A percentile compares a stretch with the other conserved stretches of the same genome.
These are phyloP conservation scores for Liodrosophila aerea DNA, from an alignment of 2,888 invertebrate species.

Conservation along the genomic window DNA sequence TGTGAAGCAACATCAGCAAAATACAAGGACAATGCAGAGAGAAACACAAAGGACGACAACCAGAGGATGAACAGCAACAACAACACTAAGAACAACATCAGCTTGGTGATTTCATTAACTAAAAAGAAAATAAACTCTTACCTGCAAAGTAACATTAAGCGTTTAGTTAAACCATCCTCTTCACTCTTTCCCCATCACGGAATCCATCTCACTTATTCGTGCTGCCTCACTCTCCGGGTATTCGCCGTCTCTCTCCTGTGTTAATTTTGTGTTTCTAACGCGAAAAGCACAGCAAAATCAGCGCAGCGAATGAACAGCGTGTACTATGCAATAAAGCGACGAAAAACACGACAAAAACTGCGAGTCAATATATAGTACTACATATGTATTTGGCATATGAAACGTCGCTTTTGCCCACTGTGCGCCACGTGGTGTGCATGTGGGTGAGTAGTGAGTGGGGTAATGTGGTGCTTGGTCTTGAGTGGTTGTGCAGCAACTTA, in stretches of 20 bases:
- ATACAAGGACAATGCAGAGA: neutral
- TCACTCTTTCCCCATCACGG: too few species aligned
- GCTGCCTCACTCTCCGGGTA: neutral
- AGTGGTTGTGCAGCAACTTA: slow-evolving; percentile 33
- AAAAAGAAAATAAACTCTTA: slow-evolving; percentile 39
- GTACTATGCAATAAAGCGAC: neutral
- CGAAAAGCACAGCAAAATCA: slow-evolving; percentile 36
- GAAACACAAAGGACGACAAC: neutral
- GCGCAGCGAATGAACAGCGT: slow-evolving; percentile 28
- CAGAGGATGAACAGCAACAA: slow-evolving; percentile 5
- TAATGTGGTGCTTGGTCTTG: slow-evolving; percentile 8
- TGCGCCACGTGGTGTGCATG: neutral
- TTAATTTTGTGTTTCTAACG: slow-evolving; percentile 3
- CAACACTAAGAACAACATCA: slow-evolving; percentile 6
- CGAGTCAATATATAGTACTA: too few species aligned
- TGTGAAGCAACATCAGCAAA: slow-evolving; percentile 36
- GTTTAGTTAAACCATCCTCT: slow-evolving; percentile 23
- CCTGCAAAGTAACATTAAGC: slow-evolving; percentile 41
- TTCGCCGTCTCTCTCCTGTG: neutral
- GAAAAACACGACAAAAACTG: too few species aligned
- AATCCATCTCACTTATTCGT: slow-evolving; percentile 2
- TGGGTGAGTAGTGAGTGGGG: neutral
- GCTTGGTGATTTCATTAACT: slow-evolving; percentile 56
- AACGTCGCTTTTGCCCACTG: too few species aligned
- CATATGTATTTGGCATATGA: too few species aligned